Conservation (phyloP, 2,888 invertebrate genomes). For the Mythimna lalbum region DNA sequence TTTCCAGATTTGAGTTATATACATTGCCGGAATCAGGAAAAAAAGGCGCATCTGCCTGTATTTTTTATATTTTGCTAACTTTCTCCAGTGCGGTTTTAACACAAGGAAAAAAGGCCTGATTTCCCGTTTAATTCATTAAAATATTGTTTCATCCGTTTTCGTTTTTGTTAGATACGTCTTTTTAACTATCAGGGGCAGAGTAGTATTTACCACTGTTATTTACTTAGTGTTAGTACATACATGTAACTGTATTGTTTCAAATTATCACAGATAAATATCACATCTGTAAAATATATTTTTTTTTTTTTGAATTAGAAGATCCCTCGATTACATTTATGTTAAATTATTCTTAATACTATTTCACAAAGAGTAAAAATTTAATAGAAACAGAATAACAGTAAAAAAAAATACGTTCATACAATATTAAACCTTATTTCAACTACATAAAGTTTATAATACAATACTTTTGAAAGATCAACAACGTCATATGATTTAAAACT, state of each 20-base stretch:
- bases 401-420: constrained; percentile 4
- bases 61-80: too few species aligned
- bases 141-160: too few species aligned
- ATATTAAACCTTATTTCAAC: constrained; percentile 15
- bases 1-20: too few species aligned
- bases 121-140: too few species aligned
- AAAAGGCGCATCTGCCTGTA: too few species aligned
- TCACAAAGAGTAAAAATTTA: constrained; percentile 26
- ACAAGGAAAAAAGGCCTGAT: too few species aligned
- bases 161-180: too few species aligned
- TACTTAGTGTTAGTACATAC: constrained; percentile 2
- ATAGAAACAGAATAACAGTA: constrained; percentile 25
- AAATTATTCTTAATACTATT: constrained; percentile 51
- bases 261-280: constrained; percentile 85
- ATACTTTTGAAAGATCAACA: not conserved
- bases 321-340: constrained; percentile 58
- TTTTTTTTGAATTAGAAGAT: constrained; percentile 61
- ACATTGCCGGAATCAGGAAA: too few species aligned
- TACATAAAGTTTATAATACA: constrained; percentile 4
- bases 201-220: constrained; percentile 1
- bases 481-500: not conserved
- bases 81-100: too few species aligned
- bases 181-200: too few species aligned
- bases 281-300: constrained; percentile 74
- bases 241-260: constrained; percentile 64